Evolutionary conservation across 2,888 invertebrate species (phyloP).

Genomic region (Drosophila algonquin): DNA sequence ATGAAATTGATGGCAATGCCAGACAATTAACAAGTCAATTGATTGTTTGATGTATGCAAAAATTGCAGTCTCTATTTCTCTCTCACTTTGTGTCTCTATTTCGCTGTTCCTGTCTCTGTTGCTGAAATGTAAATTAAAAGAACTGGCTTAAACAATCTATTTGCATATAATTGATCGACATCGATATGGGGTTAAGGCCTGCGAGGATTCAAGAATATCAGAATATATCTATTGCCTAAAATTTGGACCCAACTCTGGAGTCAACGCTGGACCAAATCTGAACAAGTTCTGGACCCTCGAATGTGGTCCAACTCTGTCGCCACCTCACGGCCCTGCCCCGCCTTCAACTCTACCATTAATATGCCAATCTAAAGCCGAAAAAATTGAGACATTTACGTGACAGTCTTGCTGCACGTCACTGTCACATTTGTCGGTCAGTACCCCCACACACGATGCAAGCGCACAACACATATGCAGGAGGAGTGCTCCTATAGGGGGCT

Average conservation of each 20-base stretch:
- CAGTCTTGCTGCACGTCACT: conserved; percentile 67
- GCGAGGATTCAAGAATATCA: not conserved
- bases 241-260: no score
- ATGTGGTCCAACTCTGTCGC: no score
- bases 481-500: conserved; percentile 2
- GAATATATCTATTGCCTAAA: no score
- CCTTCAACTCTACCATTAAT: not conserved
- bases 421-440: conserved; percentile 56
- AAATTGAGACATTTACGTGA: conserved; percentile 66
- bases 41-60: conserved; percentile 42
- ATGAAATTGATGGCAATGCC: conserved; percentile 17
- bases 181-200: not conserved
- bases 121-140: conserved; percentile 29
- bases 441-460: not conserved
- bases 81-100: not conserved
- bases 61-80: conserved; percentile 20
- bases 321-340: not conserved
- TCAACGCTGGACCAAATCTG: no score
- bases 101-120: not conserved
- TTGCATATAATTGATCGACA: conserved; percentile 64
- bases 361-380: conserved; percentile 14
- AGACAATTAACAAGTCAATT: conserved; percentile 55
- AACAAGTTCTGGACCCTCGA: no score
- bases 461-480: not conserved
- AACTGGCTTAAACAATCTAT: conserved; percentile 40